phyloP scores from a whole-genome alignment of 2,888 invertebrate genomes.

The Morpho achilles region DNA sequence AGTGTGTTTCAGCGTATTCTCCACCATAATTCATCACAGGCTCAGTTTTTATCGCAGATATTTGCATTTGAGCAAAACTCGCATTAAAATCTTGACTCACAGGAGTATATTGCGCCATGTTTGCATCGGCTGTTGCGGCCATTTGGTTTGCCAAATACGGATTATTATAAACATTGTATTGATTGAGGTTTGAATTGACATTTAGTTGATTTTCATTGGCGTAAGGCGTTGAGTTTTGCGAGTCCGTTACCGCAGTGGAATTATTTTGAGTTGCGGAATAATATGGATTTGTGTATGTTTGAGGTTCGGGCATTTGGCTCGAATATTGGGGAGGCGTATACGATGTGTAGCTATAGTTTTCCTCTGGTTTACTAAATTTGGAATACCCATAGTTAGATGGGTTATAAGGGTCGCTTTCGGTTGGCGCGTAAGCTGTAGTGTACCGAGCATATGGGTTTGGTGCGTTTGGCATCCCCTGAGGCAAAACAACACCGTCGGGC shows the following conservation, averaged over 20 bases:
- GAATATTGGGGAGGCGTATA: slow-evolving; percentile 62
- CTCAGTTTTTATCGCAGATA: slow-evolving; percentile 46
- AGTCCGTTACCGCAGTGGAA: slow-evolving; percentile 50
- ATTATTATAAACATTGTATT: slow-evolving; percentile 35
- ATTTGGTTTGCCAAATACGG: slow-evolving; percentile 37
- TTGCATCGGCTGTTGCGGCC: slow-evolving; percentile 42
- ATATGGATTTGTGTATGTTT: slow-evolving; percentile 55
- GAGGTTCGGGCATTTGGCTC: slow-evolving; percentile 46
- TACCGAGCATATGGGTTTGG: slow-evolving; percentile 52
- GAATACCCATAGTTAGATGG: slow-evolving; percentile 46
- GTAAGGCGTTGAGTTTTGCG: slow-evolving; percentile 41
- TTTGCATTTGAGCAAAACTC: slow-evolving; percentile 62
- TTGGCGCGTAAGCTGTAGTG: slow-evolving; percentile 38
- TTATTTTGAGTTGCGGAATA: slow-evolving; percentile 56
- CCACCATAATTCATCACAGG: slow-evolving; percentile 33
- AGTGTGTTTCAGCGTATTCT: slow-evolving; percentile 62
- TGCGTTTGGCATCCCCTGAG: slow-evolving; percentile 40
- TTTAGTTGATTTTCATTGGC: slow-evolving; percentile 32
- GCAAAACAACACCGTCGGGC: slow-evolving; percentile 60
- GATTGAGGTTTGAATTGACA: slow-evolving; percentile 29
- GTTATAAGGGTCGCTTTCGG: slow-evolving; percentile 45
- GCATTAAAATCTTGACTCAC: slow-evolving; percentile 43
- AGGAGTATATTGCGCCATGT: slow-evolving; percentile 34
- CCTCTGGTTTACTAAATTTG: slow-evolving; percentile 51
- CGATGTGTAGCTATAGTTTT: slow-evolving; percentile 50